A percentile compares a stretch with the other conserved stretches of the same genome.
These are phyloP conservation scores for Epinotia bilunana DNA, from an alignment of 2,888 invertebrate genomes.

Conservation along the genomic window DNA sequence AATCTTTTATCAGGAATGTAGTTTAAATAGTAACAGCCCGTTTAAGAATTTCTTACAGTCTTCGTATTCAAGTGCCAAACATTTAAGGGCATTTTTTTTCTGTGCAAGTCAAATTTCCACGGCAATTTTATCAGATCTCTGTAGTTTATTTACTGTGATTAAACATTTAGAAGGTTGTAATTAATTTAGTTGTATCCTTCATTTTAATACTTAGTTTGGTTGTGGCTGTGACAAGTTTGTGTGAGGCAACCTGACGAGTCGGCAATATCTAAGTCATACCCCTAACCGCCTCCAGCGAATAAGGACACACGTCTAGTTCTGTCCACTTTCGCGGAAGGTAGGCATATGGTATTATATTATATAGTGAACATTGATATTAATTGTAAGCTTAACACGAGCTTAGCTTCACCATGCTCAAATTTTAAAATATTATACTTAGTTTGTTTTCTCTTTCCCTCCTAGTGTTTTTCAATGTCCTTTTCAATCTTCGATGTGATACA, in stretches of 20 bases:
- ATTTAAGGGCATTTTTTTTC: constrained; percentile 45
- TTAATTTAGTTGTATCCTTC: constrained; percentile 42
- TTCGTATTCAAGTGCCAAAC: constrained; percentile 51
- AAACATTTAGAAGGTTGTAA: constrained; percentile 43
- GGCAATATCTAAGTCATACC: constrained; percentile 51
- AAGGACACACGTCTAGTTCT: background rate
- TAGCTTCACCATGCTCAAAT: constrained; percentile 75
- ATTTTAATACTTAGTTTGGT: constrained; percentile 50
- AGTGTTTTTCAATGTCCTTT: constrained; percentile 53
- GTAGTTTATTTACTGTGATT: constrained; percentile 44
- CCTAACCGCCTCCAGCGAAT: constrained; percentile 2
- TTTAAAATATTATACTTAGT: constrained; percentile 51
- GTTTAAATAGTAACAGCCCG: constrained; percentile 23
- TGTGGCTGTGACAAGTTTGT: constrained; percentile 52
- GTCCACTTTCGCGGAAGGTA: background rate
- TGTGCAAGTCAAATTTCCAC: background rate
- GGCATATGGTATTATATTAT: constrained; percentile 19
- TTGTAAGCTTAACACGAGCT: constrained; percentile 73
- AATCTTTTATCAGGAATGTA: constrained; percentile 2
- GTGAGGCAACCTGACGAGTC: constrained; percentile 50
- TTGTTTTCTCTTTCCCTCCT: constrained; percentile 53
- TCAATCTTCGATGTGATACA: constrained; percentile 49
- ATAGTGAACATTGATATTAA: constrained; percentile 62
- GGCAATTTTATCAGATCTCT: constrained; percentile 16
- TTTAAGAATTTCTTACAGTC: constrained; percentile 32